Percentiles rank a stretch among this genome's conserved stretches.
Evolutionary conservation across 2,113 vertebrate species (phyloP).

Genomic region (Centropus bengalensis): DNA sequence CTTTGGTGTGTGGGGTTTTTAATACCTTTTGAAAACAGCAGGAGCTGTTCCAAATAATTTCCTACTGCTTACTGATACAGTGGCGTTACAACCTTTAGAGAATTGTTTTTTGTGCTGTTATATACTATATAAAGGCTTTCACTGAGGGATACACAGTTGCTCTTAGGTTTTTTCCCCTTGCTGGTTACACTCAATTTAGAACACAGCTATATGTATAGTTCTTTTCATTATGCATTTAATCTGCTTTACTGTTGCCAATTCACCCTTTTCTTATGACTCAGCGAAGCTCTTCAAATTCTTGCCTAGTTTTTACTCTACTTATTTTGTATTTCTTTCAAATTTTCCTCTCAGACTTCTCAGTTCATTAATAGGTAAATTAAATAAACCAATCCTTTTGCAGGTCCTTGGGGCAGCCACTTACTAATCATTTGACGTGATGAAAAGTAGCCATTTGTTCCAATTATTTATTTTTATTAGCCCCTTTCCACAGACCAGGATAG

Average conservation of each 20-base stretch:
- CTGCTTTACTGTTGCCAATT: constrained; percentile 32
- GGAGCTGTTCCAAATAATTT: constrained; percentile 29
- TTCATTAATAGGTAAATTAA: constrained; percentile 56
- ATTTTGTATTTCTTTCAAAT: constrained; percentile 42
- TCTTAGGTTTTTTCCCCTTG: background rate
- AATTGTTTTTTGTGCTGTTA: constrained; percentile 23
- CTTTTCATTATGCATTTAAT: constrained; percentile 55
- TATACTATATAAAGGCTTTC: constrained; percentile 37
- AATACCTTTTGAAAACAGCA: constrained; percentile 45
- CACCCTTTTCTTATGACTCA: constrained; percentile 47
- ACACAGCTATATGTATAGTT: constrained; percentile 8
- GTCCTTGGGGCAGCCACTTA: constrained; percentile 28
- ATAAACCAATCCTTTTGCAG: constrained; percentile 40
- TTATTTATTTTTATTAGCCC: constrained; percentile 66
- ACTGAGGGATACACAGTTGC: constrained; percentile 2
- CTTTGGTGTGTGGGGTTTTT: background rate
- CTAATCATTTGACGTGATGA: constrained; percentile 35
- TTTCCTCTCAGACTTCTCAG: constrained; percentile 45
- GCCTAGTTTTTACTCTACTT: constrained; percentile 12
- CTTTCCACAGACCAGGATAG: constrained; percentile 33
- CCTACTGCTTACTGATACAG: constrained; percentile 8
- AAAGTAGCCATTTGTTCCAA: constrained; percentile 63
- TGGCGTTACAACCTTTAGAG: background rate
- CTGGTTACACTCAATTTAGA: constrained; percentile 58
- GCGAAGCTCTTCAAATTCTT: constrained; percentile 45